Percentiles rank a stretch among this genome's conserved stretches.
These are phyloP conservation scores for Amphiura filiformis DNA, from an alignment of 35 echinoderm and acorn worm species.

Conservation along the genomic window DNA sequence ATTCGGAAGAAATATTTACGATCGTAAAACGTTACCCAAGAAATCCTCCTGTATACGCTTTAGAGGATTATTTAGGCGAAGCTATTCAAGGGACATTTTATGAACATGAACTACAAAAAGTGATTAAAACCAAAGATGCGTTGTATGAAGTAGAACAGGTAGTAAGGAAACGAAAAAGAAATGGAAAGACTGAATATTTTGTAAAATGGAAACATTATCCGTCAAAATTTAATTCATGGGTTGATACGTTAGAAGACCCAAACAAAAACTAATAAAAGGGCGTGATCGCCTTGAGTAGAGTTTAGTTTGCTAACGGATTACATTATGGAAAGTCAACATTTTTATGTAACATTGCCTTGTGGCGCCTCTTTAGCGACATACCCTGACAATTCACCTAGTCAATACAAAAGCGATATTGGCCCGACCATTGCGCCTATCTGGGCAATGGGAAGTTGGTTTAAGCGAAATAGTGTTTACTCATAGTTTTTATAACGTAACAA, in stretches of 20 bases:
- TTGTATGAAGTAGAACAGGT: conserved; percentile 27
- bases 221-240: conserved; percentile 43
- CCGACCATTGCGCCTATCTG: neutral
- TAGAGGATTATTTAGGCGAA: conserved; percentile 53
- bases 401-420: conserved; percentile 30
- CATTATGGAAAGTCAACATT: neutral
- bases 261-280: neutral
- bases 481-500: neutral
- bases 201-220: conserved; percentile 41
- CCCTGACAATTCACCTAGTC: conserved; percentile 29
- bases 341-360: conserved; percentile 21
- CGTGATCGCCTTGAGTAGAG: neutral
- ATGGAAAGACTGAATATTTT: conserved; percentile 37
- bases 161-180: conserved; percentile 3
- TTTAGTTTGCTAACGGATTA: neutral
- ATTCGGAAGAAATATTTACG: conserved; percentile 41
- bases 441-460: conserved; percentile 49
- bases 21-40: conserved; percentile 19
- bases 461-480: conserved; percentile 43
- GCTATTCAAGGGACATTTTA: conserved; percentile 53
- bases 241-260: conserved; percentile 52
- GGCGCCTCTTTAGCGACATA: conserved; percentile 8
- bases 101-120: conserved; percentile 56
- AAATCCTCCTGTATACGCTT: conserved; percentile 31
- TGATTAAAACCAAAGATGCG: conserved; percentile 26